Conservation (phyloP, 2,888 invertebrate genomes). For the Capitulum mitella region DNA sequence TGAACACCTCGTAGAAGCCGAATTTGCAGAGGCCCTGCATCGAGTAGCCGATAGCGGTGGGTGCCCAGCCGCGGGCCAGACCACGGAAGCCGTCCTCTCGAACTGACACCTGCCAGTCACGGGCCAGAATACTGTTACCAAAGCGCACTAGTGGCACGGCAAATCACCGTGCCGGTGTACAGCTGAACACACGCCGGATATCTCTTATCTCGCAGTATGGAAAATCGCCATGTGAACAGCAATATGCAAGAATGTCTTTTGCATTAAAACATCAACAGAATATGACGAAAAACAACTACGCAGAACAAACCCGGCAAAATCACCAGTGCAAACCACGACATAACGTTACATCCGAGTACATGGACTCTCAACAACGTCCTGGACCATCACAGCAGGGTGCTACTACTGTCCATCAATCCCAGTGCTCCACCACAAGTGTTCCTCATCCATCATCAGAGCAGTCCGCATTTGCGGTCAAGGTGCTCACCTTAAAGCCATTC, state of each 20-base stretch:
- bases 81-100: slow-evolving; percentile 78
- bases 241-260: not conserved
- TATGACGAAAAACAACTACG: no score
- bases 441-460: not conserved
- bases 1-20: slow-evolving; percentile 95
- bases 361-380: not conserved
- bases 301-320: not conserved
- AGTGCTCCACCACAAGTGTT: not conserved
- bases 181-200: not conserved
- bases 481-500: slow-evolving; percentile 62
- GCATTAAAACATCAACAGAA: no score
- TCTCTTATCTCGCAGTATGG: not conserved
- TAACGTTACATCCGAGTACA: not conserved
- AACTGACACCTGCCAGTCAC: slow-evolving; percentile 54
- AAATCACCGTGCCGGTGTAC: not conserved
- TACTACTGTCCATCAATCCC: not conserved
- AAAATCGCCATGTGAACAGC: not conserved
- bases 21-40: slow-evolving; percentile 86
- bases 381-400: no score
- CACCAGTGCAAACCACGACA: not conserved
- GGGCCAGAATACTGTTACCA: not conserved
- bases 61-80: slow-evolving; percentile 92
- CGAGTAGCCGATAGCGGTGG: slow-evolving; percentile 93
- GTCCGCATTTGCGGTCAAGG: no score
- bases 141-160: not conserved